Evolutionary conservation across 2,113 vertebrate genomes (phyloP).

Genomic region (Equus przewalskii): DNA sequence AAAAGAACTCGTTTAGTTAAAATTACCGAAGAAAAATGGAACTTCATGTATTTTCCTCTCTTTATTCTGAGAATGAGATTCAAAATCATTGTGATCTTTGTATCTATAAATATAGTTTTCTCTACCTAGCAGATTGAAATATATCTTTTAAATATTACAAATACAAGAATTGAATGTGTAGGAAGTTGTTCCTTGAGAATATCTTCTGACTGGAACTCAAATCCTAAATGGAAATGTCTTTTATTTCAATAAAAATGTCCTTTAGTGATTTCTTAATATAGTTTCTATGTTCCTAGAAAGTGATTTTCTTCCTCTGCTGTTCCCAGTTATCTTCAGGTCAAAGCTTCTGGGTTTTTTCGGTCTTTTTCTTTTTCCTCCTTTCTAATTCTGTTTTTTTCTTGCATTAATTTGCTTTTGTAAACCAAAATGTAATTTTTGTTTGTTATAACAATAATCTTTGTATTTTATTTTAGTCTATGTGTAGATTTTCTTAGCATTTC

Average conservation of each 20-base stretch:
- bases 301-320: background rate
- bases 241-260: background rate
- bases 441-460: background rate
- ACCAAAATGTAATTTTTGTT: background rate
- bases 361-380: background rate
- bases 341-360: background rate
- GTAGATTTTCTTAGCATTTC: background rate
- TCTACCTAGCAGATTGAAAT: conserved; percentile 12
- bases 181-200: background rate
- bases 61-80: background rate
- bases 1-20: background rate
- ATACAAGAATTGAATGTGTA: background rate
- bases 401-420: background rate
- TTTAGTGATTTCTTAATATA: background rate
- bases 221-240: background rate
- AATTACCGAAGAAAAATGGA: conserved; percentile 18
- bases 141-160: background rate
- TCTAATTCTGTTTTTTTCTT: background rate
- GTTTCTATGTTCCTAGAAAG: background rate
- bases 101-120: background rate
- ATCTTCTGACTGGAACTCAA: background rate
- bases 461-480: background rate
- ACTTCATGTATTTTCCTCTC: background rate
- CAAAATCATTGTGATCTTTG: background rate
- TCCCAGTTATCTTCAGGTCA: background rate